phyloP scores from a whole-genome alignment of 2,888 invertebrate genomes.

The Andricus curvator region DNA sequence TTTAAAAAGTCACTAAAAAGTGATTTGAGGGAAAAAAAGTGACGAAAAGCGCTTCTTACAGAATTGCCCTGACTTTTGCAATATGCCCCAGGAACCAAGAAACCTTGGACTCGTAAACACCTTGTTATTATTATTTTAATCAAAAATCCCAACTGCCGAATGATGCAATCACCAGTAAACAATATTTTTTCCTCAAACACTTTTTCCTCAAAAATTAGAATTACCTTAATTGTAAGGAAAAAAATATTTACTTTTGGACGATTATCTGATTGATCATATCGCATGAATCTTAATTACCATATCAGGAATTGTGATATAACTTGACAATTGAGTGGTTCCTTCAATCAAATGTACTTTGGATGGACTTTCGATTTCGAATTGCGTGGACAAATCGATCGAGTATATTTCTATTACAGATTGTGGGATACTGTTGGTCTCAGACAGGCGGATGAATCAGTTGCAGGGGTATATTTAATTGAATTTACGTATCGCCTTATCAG shows the following conservation, averaged over 20 bases:
- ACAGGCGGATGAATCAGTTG: constrained; percentile 7
- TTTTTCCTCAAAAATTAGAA: not conserved
- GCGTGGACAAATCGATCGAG: not conserved
- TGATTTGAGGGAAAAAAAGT: no score
- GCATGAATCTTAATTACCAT: not conserved
- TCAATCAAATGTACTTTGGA: constrained; percentile 5
- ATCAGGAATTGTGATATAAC: not conserved
- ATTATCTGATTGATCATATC: not conserved
- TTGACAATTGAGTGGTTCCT: not conserved
- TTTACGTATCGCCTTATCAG: constrained; percentile 1
- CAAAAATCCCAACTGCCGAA: no score
- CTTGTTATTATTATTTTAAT: no score
- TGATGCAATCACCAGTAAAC: not conserved
- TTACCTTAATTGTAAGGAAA: not conserved
- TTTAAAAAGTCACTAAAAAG: no score
- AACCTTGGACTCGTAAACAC: no score
- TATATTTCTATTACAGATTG: not conserved
- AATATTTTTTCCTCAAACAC: not conserved
- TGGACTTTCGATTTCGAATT: not conserved
- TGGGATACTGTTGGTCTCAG: not conserved
- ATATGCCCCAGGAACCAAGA: no score
- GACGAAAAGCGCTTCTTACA: no score
- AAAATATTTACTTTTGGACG: constrained; percentile 7
- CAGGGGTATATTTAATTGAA: constrained; percentile 7
- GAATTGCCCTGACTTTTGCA: no score